Evolutionary conservation across 2,113 vertebrate genomes (phyloP), one percentile per base, ranked within the genome.

Genomic region (Ptychochromis oligacanthus): DNA sequence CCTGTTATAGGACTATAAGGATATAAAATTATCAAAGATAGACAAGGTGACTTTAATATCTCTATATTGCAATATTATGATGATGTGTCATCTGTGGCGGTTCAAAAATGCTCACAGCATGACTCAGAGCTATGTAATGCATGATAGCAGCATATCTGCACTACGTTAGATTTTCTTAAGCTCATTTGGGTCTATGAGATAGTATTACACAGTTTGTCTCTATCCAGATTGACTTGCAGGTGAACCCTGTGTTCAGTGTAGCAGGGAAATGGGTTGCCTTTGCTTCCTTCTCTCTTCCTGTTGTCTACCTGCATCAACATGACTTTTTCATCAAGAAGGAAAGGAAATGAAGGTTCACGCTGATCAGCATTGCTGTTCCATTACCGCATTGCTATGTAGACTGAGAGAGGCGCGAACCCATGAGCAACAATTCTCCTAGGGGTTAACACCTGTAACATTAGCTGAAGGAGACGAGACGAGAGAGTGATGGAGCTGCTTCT

Each of bases 81-180:
- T 81, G 28, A 70, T 65, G 67, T 82, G 55, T 67, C 52, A 56
- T 80, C 31, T 70, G 7, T 43, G 46, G 17, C 31, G 10, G 18
- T n/a, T 72, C 4, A 28, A 72, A 72, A 79, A 56, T 22, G 61
- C 54, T 84, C 75, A 15, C 81, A 88, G 86, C 79, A 15, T 26
- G 46, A 79, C 57, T 43, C 4, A 3, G 38, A 72, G 49, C 24
- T 18, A 36, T 14, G 9, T 31, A 22, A 46, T 52, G 31, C 3
- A 52, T 36, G 56, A 59, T 28, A 38, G 22, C 56, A 60, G 62
- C 7, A 22, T 55, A 22, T 83, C 56, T 77, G 28, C 31, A 1
- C 28, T 43, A 15, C 18, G 43, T 57, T 43, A 60, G 18, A 52
- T 11, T 38, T 52, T 36, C 72, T 13, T 75, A 56, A 36, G 18